Evolutionary conservation across 2,113 vertebrate genomes (phyloP).

Genomic region (Gorsachius goisagi): DNA sequence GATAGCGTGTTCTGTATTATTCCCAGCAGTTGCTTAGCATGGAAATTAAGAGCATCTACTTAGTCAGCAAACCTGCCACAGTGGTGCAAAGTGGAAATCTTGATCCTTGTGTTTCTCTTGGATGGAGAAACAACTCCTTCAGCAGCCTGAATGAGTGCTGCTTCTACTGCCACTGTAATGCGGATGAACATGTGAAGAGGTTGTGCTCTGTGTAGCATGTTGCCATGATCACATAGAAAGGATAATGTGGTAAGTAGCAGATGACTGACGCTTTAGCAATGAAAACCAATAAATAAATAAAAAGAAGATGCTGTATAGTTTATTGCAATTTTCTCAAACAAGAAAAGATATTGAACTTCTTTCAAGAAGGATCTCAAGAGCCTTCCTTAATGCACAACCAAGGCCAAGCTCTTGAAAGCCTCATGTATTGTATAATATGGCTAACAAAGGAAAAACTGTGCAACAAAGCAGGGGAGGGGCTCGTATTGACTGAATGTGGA

Average conservation of each 20-base stretch:
- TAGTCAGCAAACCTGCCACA: neutral
- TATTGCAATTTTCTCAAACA: constrained; percentile 67
- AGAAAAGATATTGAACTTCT: constrained; percentile 64
- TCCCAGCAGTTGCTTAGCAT: neutral
- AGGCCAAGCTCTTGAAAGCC: constrained; percentile 31
- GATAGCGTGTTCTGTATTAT: neutral
- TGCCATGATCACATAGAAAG: neutral
- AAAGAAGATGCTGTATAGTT: constrained; percentile 40
- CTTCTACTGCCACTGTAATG: neutral
- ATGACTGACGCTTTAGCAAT: constrained; percentile 28
- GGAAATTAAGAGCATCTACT: neutral
- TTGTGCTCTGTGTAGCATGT: neutral
- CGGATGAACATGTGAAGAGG: neutral
- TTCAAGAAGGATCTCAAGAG: constrained; percentile 55
- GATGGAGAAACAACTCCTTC: neutral
- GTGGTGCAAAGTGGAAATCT: neutral
- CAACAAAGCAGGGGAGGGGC: constrained; percentile 32
- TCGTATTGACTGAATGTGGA: constrained; percentile 37
- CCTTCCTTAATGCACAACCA: constrained; percentile 35
- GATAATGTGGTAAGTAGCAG: neutral
- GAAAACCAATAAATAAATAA: constrained; percentile 30
- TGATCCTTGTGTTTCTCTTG: constrained; percentile 4
- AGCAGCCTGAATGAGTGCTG: neutral
- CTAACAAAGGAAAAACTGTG: constrained; percentile 26
- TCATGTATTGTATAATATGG: neutral